These are phyloP conservation scores for Papilio gigon DNA, from an alignment of 2,888 invertebrate genomes.

Conservation along the genomic window DNA sequence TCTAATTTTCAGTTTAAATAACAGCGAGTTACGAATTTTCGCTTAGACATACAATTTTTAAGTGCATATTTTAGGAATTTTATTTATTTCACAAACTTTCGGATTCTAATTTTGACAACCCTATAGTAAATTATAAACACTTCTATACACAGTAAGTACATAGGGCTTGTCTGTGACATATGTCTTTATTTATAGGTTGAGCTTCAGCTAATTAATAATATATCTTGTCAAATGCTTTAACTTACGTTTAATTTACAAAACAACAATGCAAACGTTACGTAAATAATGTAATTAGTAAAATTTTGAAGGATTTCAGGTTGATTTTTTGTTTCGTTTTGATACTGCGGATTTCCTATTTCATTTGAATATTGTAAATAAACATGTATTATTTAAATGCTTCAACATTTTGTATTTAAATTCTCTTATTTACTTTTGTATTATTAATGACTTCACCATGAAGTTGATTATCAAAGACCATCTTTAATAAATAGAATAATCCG, in stretches of 20 bases:
- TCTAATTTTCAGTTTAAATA: too few species aligned
- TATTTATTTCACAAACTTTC: not conserved
- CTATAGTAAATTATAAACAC: constrained; percentile 17
- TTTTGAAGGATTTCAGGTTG: constrained; percentile 3
- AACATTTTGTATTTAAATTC: constrained; percentile 9
- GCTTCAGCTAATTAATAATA: constrained; percentile 18
- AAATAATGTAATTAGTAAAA: constrained; percentile 1
- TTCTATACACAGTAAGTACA: not conserved
- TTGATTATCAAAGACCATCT: not conserved
- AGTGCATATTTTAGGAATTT: not conserved
- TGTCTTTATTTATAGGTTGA: constrained; percentile 38
- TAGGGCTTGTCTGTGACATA: constrained; percentile 34
- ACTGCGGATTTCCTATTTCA: constrained; percentile 12
- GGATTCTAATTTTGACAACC: constrained; percentile 17
- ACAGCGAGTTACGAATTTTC: too few species aligned
- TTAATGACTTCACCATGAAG: not conserved
- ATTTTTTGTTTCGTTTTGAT: constrained; percentile 11
- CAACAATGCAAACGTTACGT: constrained; percentile 1
- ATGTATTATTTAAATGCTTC: not conserved
- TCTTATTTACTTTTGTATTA: not conserved
- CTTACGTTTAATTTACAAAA: constrained; percentile 9
- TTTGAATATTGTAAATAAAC: constrained; percentile 1
- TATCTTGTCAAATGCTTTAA: constrained; percentile 6
- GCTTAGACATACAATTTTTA: too few species aligned
- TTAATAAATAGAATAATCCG: not conserved